These are phyloP conservation scores for Tachina fera DNA, from an alignment of 2,888 invertebrate genomes.

Conservation along the genomic window DNA sequence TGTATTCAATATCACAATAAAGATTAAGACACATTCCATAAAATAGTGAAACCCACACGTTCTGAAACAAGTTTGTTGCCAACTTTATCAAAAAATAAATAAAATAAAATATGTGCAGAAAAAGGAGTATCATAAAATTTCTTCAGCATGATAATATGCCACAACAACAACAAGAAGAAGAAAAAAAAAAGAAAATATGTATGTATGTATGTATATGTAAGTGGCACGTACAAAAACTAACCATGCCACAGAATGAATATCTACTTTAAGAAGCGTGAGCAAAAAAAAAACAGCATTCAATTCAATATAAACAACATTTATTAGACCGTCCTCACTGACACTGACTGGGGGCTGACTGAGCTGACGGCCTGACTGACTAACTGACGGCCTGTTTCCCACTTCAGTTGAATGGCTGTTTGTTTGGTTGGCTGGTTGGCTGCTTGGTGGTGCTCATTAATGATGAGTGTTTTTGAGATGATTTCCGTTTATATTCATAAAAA, in stretches of 20 bases:
- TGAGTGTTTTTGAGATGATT: conserved; percentile 68
- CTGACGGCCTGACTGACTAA: conserved; percentile 17
- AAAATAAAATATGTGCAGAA: background rate
- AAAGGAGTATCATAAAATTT: conserved; percentile 28
- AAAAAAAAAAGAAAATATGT: conserved; percentile 38
- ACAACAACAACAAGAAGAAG: background rate
- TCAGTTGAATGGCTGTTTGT: conserved; percentile 39
- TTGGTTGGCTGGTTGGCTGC: conserved; percentile 3
- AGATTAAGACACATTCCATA: conserved; percentile 15
- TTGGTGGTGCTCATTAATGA: conserved; percentile 60
- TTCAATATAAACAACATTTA: conserved; percentile 43
- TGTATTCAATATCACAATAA: background rate
- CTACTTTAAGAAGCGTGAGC: conserved; percentile 5
- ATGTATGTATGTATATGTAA: background rate
- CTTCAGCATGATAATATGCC: conserved; percentile 24
- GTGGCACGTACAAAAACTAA: conserved; percentile 51
- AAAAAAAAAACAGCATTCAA: background rate
- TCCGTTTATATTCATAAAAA: conserved; percentile 69
- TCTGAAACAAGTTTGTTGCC: conserved; percentile 42
- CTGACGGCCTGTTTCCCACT: conserved; percentile 6
- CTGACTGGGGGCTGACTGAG: background rate
- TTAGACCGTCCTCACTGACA: conserved; percentile 29
- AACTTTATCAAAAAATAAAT: background rate
- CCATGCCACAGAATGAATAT: conserved; percentile 28
- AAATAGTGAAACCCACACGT: conserved; percentile 34